Conservation (phyloP, 2,888 invertebrate genomes). For the Drosophila lacicola region DNA sequence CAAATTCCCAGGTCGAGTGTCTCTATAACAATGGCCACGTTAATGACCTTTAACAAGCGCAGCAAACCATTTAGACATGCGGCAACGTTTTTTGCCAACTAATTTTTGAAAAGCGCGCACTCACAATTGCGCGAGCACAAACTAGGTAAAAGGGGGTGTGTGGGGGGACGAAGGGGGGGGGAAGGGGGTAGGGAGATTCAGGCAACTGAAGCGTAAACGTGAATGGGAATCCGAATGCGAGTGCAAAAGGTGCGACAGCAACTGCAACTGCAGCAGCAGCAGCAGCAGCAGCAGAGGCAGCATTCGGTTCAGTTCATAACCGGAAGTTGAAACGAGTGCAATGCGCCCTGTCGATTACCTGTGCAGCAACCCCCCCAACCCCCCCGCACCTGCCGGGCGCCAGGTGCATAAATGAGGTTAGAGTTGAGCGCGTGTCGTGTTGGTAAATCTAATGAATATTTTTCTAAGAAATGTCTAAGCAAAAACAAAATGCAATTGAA, state of each 20-base stretch:
- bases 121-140: not conserved
- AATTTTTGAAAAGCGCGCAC: slow-evolving; percentile 13
- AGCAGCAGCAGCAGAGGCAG: not conserved
- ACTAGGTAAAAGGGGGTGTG: not conserved
- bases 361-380: not conserved
- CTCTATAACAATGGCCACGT: slow-evolving; percentile 71
- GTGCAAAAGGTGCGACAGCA: slow-evolving; percentile 55
- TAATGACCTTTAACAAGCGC: slow-evolving; percentile 82
- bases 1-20: slow-evolving; percentile 39
- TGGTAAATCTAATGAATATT: too few species aligned
- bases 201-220: slow-evolving; percentile 74
- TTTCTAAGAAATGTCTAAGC: too few species aligned
- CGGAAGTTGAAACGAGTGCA: slow-evolving; percentile 73
- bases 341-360: slow-evolving; percentile 51
- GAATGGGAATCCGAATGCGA: slow-evolving; percentile 61
- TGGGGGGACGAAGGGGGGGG: not conserved
- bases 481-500: too few species aligned
- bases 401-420: slow-evolving; percentile 1
- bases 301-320: slow-evolving; percentile 68
- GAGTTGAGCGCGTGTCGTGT: not conserved
- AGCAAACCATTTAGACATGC: slow-evolving; percentile 61
- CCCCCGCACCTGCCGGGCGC: too few species aligned
- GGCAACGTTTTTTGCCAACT: slow-evolving; percentile 24
- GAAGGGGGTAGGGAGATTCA: slow-evolving; percentile 20
- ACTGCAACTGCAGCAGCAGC: slow-evolving; percentile 13